Evolutionary conservation across 2,113 vertebrate genomes (phyloP).

Genomic region (Corythoichthys haematopterus): DNA sequence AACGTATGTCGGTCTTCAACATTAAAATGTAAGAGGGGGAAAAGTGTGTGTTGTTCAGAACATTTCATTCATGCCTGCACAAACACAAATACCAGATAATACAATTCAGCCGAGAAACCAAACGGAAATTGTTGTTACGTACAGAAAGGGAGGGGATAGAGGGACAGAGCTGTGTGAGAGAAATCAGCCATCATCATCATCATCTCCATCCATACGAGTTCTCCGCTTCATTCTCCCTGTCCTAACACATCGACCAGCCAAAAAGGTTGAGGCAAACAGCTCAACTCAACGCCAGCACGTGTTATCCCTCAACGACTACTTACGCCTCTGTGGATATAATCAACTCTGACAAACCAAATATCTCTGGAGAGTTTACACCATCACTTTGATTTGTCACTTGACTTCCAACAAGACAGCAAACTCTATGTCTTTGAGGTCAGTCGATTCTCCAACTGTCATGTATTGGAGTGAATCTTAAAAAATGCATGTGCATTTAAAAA

Average conservation of each 20-base stretch:
- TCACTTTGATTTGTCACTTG: conserved; percentile 50
- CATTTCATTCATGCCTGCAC: conserved; percentile 31
- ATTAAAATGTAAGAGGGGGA: conserved; percentile 4
- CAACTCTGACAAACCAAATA: conserved; percentile 60
- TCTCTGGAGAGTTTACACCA: conserved; percentile 56
- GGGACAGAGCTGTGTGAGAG: conserved; percentile 36
- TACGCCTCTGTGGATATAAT: conserved; percentile 56
- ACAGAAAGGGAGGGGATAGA: conserved; percentile 14
- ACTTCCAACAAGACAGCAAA: conserved; percentile 50
- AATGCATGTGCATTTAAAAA: too few relatives aligned
- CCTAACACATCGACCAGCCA: conserved; percentile 44
- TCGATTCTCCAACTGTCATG: conserved; percentile 20
- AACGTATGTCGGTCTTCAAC: not conserved
- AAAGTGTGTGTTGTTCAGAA: conserved; percentile 11
- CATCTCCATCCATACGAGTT: conserved; percentile 43
- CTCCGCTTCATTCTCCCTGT: conserved; percentile 45
- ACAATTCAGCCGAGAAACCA: conserved; percentile 37
- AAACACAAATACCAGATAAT: conserved; percentile 37
- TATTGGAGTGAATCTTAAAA: conserved; percentile 5
- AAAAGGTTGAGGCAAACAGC: conserved; percentile 41
- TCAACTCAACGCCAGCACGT: conserved; percentile 45
- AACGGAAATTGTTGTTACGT: conserved; percentile 26
- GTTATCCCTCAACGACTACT: conserved; percentile 53
- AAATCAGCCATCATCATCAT: conserved; percentile 44
- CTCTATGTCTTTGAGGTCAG: conserved; percentile 40